These are phyloP conservation scores for Hololepta plana DNA, from an alignment of 2,888 invertebrate genomes.

Conservation along the genomic window DNA sequence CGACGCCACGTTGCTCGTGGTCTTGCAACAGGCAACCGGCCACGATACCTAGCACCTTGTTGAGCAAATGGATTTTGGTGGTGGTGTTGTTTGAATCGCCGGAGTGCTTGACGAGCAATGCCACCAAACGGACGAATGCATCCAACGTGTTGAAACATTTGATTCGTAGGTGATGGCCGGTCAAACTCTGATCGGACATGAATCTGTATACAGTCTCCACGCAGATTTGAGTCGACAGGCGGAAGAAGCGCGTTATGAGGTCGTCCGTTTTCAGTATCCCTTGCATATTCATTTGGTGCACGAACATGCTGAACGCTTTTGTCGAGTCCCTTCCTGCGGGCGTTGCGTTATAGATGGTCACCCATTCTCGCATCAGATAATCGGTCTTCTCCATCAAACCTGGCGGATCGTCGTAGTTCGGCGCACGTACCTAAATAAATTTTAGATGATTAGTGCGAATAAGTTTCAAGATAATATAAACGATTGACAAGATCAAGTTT, in stretches of 20 bases:
- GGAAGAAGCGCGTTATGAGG: conserved; percentile 90
- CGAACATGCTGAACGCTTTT: conserved; percentile 85
- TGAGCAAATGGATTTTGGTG: conserved; percentile 92
- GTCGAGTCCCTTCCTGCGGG: conserved; percentile 65
- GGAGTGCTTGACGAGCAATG: conserved; percentile 85
- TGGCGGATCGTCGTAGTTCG: conserved; percentile 85
- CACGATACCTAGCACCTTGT: conserved; percentile 89
- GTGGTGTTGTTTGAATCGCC: conserved; percentile 79
- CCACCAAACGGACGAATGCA: conserved; percentile 85
- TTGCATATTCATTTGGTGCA: conserved; percentile 91
- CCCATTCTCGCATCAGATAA: conserved; percentile 88
- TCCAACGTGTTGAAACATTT: conserved; percentile 94
- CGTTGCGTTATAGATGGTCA: conserved; percentile 70
- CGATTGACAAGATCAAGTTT: no score
- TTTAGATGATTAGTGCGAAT: conserved; percentile 2
- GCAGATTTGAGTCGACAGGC: conserved; percentile 91
- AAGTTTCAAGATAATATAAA: no score
- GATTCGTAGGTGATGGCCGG: conserved; percentile 36
- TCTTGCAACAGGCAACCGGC: conserved; percentile 91
- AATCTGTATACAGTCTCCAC: conserved; percentile 82
- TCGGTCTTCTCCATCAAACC: conserved; percentile 92
- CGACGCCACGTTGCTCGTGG: conserved; percentile 75
- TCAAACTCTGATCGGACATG: conserved; percentile 9
- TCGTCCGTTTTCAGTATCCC: conserved; percentile 96
- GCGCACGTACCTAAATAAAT: conserved; percentile 48